Conservation (phyloP, 2,113 vertebrate genomes). For the Passer montanus region DNA sequence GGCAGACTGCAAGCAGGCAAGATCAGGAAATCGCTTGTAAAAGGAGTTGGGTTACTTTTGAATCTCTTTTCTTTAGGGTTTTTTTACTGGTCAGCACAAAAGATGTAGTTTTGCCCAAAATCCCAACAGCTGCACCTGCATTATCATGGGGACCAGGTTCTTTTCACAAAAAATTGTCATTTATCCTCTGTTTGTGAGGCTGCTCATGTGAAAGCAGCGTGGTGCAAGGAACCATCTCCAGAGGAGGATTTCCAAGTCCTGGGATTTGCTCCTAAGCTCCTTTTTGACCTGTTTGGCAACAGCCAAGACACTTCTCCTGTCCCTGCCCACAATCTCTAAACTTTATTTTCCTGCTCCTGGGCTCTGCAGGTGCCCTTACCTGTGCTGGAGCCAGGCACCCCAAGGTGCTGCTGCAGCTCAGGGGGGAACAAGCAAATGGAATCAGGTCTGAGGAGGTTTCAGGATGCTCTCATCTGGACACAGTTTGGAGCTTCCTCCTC, state of each 20-base stretch:
- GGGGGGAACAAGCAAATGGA: fast-evolving
- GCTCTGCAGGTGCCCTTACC: background rate
- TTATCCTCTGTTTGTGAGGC: background rate
- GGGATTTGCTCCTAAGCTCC: background rate
- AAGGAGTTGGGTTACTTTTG: background rate
- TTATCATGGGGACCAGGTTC: background rate
- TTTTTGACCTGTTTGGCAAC: background rate
- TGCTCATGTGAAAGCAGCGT: background rate
- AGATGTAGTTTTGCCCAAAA: background rate
- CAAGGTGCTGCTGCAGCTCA: background rate
- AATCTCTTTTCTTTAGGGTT: background rate
- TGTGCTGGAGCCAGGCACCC: background rate
- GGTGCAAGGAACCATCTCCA: background rate
- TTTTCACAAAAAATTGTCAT: background rate
- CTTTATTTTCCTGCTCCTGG: background rate
- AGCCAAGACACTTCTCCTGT: background rate
- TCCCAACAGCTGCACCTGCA: background rate
- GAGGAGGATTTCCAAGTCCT: background rate
- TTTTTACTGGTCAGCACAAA: background rate
- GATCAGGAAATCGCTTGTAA: background rate
- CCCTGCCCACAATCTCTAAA: background rate
- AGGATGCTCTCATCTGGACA: background rate
- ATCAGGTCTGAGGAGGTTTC: background rate
- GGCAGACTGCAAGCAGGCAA: slow-evolving; percentile 6
- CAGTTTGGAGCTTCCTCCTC: background rate